Percentiles rank a stretch among this genome's conserved stretches.
These are phyloP conservation scores for Malacoctenus gilli DNA, from an alignment of 2,797 vertebrate genomes.

Conservation along the genomic window DNA sequence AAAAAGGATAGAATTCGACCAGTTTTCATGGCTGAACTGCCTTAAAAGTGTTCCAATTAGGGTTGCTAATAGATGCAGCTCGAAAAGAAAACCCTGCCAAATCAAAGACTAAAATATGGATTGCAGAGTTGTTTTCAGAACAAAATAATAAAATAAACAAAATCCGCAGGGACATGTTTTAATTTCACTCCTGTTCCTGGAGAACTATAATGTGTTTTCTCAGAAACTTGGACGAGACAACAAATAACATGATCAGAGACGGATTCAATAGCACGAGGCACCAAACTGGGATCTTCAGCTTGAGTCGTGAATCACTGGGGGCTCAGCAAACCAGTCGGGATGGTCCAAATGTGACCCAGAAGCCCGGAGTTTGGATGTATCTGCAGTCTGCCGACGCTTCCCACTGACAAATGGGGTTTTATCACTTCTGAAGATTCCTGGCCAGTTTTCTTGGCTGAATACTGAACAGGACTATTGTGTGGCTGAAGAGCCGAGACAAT, in stretches of 20 bases:
- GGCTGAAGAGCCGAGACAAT: constrained; percentile 21
- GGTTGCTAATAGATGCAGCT: constrained; percentile 51
- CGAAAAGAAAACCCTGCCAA: constrained; percentile 59
- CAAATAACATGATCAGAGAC: constrained; percentile 62
- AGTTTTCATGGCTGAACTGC: constrained; percentile 58
- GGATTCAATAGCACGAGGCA: constrained; percentile 65
- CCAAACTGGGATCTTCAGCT: constrained; percentile 64
- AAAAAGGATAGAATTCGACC: constrained; percentile 52
- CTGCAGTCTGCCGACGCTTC: constrained; percentile 51
- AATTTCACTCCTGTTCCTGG: constrained; percentile 30
- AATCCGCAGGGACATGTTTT: constrained; percentile 38
- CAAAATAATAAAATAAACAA: constrained; percentile 15
- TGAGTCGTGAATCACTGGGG: constrained; percentile 50
- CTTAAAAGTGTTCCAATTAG: constrained; percentile 55
- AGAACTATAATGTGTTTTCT: constrained; percentile 23
- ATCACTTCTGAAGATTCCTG: constrained; percentile 57
- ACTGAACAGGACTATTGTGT: constrained; percentile 55
- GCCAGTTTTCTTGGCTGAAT: constrained; percentile 49
- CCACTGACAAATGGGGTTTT: constrained; percentile 69
- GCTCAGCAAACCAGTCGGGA: constrained; percentile 48
- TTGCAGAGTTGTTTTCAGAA: constrained; percentile 38
- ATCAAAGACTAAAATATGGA: constrained; percentile 56
- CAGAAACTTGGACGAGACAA: constrained; percentile 43
- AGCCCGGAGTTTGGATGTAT: constrained; percentile 48
- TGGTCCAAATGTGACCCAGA: constrained; percentile 62